phyloP scores from a whole-genome alignment of 2,797 vertebrate genomes.

The Alosa sapidissima region DNA sequence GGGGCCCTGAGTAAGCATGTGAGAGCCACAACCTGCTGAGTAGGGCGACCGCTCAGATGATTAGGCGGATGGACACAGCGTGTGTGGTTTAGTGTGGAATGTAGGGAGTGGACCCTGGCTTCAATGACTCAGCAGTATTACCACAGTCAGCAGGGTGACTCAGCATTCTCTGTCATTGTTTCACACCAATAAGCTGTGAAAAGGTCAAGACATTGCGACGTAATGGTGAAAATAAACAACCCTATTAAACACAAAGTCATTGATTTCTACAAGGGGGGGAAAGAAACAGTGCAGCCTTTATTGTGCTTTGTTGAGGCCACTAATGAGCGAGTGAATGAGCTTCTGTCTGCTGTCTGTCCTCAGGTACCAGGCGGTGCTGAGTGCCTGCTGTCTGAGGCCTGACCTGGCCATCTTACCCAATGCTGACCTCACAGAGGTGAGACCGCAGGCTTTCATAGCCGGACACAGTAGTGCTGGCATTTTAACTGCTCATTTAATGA shows the following conservation, averaged over 20 bases:
- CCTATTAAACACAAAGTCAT: neutral
- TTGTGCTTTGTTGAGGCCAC: neutral
- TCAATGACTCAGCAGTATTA: neutral
- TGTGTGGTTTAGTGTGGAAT: neutral
- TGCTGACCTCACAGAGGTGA: slow-evolving; percentile 89
- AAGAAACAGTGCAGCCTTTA: neutral
- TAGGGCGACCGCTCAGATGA: neutral
- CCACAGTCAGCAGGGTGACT: neutral
- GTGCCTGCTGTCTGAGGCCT: slow-evolving; percentile 84
- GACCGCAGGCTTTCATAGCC: neutral
- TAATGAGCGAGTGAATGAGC: neutral
- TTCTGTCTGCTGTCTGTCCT: slow-evolving; percentile 35
- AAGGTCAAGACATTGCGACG: neutral
- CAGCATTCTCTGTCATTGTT: neutral
- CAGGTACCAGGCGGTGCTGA: slow-evolving; percentile 86
- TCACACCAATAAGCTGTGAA: neutral
- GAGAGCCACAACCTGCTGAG: neutral
- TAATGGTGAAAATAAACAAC: neutral
- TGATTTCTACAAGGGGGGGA: neutral
- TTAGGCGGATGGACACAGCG: neutral
- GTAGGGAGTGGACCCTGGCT: neutral
- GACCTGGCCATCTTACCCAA: slow-evolving; percentile 86
- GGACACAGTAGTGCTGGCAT: neutral
- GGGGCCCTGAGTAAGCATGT: neutral
- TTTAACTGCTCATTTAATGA: neutral